Conservation (phyloP, 2,113 vertebrate species). For the Neopipo cinnamomea region DNA sequence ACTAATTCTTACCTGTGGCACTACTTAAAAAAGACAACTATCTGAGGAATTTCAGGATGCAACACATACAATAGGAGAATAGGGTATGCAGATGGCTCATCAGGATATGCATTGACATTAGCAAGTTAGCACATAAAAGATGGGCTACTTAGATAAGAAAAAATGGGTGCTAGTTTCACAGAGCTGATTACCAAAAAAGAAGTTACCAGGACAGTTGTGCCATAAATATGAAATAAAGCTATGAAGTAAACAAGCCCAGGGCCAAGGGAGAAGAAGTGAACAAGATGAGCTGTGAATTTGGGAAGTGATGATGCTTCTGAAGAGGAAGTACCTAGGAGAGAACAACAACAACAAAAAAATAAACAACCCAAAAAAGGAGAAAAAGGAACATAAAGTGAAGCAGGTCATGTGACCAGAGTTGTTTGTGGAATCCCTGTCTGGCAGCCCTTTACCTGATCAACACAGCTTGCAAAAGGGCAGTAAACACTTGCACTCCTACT, state of each 20-base stretch:
- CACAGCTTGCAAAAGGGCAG: not conserved
- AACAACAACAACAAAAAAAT: not conserved
- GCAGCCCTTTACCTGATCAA: not conserved
- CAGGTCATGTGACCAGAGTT: not conserved
- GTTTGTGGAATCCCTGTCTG: not conserved
- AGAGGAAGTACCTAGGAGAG: not conserved
- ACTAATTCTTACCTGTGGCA: not conserved
- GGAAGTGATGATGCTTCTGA: not conserved
- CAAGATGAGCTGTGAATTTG: not conserved
- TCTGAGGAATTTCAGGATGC: not conserved
- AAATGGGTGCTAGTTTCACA: not conserved
- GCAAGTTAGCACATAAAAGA: not conserved
- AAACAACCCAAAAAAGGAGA: accelerated
- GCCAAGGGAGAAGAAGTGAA: not conserved
- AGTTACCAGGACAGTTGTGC: not conserved
- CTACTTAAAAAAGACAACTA: not conserved
- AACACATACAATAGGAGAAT: not conserved
- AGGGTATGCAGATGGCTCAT: not conserved
- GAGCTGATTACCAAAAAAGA: not conserved
- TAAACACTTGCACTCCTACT: not conserved
- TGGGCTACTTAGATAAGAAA: not conserved
- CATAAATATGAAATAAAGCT: not conserved
- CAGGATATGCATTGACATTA: not conserved
- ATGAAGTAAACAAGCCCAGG: not conserved
- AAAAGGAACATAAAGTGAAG: not conserved